Conservation (phyloP, 1,140 invertebrate species). For the Popillia japonica region DNA sequence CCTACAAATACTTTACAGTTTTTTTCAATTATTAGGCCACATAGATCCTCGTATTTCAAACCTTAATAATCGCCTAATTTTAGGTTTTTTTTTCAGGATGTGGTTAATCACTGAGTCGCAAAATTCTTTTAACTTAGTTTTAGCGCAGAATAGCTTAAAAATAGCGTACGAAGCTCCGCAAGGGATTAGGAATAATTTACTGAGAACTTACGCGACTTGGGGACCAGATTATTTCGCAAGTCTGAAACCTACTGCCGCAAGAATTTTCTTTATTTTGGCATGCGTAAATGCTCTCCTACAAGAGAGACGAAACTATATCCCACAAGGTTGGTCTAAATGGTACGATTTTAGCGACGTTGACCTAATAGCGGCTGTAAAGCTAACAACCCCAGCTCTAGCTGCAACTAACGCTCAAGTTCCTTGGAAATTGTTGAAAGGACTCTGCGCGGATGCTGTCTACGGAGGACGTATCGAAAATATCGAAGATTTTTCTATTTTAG, state of each 20-base stretch:
- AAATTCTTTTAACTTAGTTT: conserved; percentile 69
- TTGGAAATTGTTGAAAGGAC: conserved; percentile 83
- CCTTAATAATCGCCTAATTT: no score
- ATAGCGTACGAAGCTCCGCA: conserved; percentile 84
- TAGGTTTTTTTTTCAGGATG: conserved; percentile 66
- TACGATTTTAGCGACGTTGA: conserved; percentile 92
- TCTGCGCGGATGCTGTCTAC: conserved; percentile 85
- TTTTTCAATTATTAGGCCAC: no score
- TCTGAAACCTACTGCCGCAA: conserved; percentile 55
- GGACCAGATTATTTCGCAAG: conserved; percentile 55
- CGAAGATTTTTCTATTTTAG: conserved; percentile 78
- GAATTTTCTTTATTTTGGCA: conserved; percentile 74
- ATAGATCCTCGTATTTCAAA: no score
- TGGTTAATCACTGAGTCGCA: conserved; percentile 81
- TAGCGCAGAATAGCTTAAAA: conserved; percentile 68
- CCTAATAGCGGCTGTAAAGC: conserved; percentile 77
- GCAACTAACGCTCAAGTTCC: conserved; percentile 61
- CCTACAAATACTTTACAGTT: no score
- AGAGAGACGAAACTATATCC: conserved; percentile 86
- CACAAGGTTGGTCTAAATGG: conserved; percentile 84
- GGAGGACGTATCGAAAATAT: conserved; percentile 87
- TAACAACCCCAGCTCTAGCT: conserved; percentile 71
- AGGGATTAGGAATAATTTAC: conserved; percentile 69
- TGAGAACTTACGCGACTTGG: conserved; percentile 61
- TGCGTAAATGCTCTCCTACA: conserved; percentile 90